phyloP scores from a whole-genome alignment of 2,888 invertebrate genomes.

The Drosophila neutralis region DNA sequence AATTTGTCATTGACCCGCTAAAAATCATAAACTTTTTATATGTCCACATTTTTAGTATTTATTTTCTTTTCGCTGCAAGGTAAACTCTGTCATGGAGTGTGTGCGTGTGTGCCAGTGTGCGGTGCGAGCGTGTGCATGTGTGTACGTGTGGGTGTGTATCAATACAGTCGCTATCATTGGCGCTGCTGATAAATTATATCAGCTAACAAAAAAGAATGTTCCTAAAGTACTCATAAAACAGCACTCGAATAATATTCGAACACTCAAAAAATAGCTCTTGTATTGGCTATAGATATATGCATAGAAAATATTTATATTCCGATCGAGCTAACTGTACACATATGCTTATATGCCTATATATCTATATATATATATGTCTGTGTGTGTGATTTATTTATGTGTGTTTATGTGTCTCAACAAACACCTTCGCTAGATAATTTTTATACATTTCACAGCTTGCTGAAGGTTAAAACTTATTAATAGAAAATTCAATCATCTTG shows the following conservation, averaged over 20 bases:
- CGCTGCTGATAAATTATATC: constrained; percentile 66
- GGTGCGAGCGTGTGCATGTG: not conserved
- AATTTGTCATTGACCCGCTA: constrained; percentile 76
- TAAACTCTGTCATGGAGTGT: constrained; percentile 16
- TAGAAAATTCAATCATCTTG: constrained; percentile 80
- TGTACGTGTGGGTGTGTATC: constrained; percentile 14
- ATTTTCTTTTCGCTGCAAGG: constrained; percentile 56
- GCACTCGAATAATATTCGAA: constrained; percentile 17
- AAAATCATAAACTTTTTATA: constrained; percentile 44
- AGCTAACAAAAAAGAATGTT: constrained; percentile 43
- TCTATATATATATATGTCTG: not conserved
- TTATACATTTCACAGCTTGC: constrained; percentile 60
- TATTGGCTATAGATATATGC: constrained; percentile 28
- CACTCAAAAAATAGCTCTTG: constrained; percentile 31
- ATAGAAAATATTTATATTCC: constrained; percentile 7
- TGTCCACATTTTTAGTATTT: constrained; percentile 26
- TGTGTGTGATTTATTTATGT: constrained; percentile 46
- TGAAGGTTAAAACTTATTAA: constrained; percentile 79
- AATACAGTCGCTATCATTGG: constrained; percentile 37
- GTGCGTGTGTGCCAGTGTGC: constrained; percentile 3
- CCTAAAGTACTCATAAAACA: constrained; percentile 34
- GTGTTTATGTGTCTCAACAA: constrained; percentile 53
- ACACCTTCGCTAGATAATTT: constrained; percentile 70
- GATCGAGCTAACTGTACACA: constrained; percentile 21
- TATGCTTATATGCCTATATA: not conserved